Conservation (phyloP, 2,113 vertebrate genomes). For the Gambusia holbrooki region DNA sequence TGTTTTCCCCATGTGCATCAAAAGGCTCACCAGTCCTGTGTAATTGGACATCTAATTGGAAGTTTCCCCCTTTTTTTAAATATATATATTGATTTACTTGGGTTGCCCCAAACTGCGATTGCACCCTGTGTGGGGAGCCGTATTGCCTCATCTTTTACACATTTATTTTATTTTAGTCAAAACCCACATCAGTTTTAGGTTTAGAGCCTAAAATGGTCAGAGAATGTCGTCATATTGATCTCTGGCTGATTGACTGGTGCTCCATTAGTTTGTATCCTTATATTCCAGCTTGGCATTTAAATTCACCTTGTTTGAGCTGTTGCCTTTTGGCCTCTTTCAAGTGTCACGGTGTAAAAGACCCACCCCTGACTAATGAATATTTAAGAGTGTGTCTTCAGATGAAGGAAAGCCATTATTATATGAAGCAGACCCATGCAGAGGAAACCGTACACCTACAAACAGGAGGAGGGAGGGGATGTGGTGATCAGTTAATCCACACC, state of each 20-base stretch:
- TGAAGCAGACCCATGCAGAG: slow-evolving; percentile 67
- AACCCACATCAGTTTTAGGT: not conserved
- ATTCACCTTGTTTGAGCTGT: slow-evolving; percentile 67
- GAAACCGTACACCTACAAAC: slow-evolving; percentile 46
- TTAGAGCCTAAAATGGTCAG: not conserved
- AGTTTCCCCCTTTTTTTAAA: not conserved
- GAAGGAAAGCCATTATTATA: slow-evolving; percentile 54
- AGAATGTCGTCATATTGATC: not conserved
- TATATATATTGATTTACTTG: not conserved
- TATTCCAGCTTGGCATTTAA: slow-evolving; percentile 70
- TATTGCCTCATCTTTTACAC: not conserved
- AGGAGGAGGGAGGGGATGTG: slow-evolving; percentile 18
- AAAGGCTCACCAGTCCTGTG: not conserved
- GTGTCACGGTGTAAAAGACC: slow-evolving; percentile 64
- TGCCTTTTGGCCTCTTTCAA: slow-evolving; percentile 60
- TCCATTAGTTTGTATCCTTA: slow-evolving; percentile 36
- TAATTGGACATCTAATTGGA: not conserved
- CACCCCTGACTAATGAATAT: slow-evolving; percentile 76
- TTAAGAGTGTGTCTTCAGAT: slow-evolving; percentile 70
- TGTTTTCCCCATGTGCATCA: not conserved
- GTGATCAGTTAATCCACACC: slow-evolving; percentile 64
- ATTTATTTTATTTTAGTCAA: not conserved
- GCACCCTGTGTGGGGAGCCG: not conserved
- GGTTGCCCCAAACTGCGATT: not conserved
- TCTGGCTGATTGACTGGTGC: not conserved